Evolutionary conservation across 2,797 vertebrate species (phyloP).

Genomic region (Gymnocypris eckloni): DNA sequence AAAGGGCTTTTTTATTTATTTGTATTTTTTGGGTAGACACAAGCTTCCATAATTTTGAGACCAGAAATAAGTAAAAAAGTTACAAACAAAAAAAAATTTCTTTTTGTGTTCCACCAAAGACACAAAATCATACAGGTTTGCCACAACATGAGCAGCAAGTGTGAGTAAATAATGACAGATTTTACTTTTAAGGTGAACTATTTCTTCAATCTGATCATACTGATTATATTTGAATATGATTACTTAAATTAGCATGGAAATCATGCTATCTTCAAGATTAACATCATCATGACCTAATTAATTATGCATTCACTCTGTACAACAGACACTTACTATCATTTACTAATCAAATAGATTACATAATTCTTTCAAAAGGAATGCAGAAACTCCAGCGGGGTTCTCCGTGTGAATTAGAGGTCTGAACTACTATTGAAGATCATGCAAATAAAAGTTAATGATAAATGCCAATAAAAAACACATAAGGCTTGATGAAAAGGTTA

Average conservation of each 20-base stretch:
- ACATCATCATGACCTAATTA: conserved; percentile 29
- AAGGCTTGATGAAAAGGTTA: conserved; percentile 13
- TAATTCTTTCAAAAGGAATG: conserved; percentile 15
- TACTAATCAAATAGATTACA: conserved; percentile 31
- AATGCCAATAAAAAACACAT: not conserved
- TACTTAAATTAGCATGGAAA: conserved; percentile 9
- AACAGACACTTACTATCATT: conserved; percentile 20
- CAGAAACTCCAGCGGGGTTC: conserved; percentile 26
- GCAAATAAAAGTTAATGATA: conserved; percentile 25
- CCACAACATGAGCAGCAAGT: not conserved
- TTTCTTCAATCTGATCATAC: conserved; percentile 3
- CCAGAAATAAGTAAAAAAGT: not conserved
- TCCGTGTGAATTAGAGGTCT: not conserved
- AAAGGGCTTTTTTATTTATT: too few species aligned
- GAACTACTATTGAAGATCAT: conserved; percentile 6
- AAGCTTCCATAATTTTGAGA: not conserved
- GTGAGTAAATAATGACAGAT: not conserved
- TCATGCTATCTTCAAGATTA: conserved; percentile 8
- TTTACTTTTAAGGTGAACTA: not conserved
- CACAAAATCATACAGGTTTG: not conserved
- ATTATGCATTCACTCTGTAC: conserved; percentile 45
- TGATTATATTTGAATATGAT: conserved; percentile 17
- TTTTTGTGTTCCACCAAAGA: not conserved
- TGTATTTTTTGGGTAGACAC: not conserved
- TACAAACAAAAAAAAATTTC: not conserved